phyloP scores from a whole-genome alignment of 2,113 vertebrate species.

The Poeciliopsis prolifica region DNA sequence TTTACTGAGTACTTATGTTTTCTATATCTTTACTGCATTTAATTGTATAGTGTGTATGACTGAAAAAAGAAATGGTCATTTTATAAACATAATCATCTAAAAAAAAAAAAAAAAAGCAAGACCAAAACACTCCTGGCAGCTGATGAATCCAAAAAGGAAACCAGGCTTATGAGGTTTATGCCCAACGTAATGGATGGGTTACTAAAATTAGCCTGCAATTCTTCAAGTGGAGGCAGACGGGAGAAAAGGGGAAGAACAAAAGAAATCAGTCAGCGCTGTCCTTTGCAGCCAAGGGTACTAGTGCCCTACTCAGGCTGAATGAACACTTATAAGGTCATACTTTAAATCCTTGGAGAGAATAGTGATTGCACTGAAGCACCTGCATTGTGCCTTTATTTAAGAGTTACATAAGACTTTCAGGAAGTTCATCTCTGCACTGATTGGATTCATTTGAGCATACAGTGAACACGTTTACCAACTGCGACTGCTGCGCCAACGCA shows the following conservation, averaged over 20 bases:
- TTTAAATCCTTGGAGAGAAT: conserved; percentile 16
- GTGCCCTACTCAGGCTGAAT: conserved; percentile 1
- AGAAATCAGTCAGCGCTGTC: conserved; percentile 21
- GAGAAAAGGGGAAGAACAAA: conserved; percentile 30
- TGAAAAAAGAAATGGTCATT: neutral
- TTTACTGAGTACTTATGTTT: neutral
- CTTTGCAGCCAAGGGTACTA: conserved; percentile 14
- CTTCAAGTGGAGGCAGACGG: conserved; percentile 19
- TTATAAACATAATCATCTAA: neutral
- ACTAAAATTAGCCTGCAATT: conserved; percentile 44
- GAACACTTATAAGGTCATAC: conserved; percentile 32
- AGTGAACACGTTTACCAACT: neutral
- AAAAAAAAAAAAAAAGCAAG: too few relatives aligned
- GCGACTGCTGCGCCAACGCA: neutral
- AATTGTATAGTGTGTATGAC: neutral
- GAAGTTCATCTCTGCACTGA: neutral
- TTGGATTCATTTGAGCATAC: neutral
- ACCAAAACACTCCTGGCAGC: neutral
- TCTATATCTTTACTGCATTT: neutral
- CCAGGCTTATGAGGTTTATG: conserved; percentile 13
- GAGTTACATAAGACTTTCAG: neutral
- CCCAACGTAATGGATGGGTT: conserved; percentile 11
- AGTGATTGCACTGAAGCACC: conserved; percentile 3
- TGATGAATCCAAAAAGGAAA: neutral
- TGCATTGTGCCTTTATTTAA: neutral